phyloP scores from a whole-genome alignment of 2,113 vertebrate species.

The Aegithalos caudatus region DNA sequence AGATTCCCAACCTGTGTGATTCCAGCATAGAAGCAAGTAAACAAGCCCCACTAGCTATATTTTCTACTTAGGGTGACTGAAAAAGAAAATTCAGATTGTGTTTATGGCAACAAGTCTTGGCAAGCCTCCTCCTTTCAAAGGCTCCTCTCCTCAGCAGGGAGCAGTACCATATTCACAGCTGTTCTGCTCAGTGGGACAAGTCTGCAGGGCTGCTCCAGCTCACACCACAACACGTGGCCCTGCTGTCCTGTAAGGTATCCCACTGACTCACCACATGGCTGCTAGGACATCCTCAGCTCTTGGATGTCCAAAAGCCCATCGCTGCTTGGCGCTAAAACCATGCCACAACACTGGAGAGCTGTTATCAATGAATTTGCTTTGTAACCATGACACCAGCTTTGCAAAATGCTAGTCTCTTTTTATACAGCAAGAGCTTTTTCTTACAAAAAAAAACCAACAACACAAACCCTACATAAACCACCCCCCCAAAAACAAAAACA shows the following conservation, averaged over 20 bases:
- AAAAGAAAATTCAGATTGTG: background rate
- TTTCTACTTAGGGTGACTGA: background rate
- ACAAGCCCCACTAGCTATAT: background rate
- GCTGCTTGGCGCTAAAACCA: background rate
- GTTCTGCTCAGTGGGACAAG: background rate
- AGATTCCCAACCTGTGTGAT: background rate
- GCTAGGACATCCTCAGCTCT: background rate
- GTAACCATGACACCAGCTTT: conserved; percentile 14
- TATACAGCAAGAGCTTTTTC: background rate
- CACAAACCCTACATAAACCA: background rate
- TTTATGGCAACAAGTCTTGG: background rate
- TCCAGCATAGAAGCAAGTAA: background rate
- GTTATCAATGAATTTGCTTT: background rate
- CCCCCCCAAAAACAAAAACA: no score
- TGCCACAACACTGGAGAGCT: background rate
- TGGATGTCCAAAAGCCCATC: background rate
- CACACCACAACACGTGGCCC: accelerated
- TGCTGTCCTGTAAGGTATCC: background rate
- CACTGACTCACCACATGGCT: background rate
- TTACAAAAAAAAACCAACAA: accelerated
- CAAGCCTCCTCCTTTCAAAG: background rate
- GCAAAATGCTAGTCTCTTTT: background rate
- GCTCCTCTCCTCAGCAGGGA: background rate
- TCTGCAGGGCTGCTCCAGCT: background rate
- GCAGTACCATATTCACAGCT: background rate